Base-by-base conservation (phyloP, 2,113 vertebrate genomes). In the Mionectes macconnelli region DNA sequence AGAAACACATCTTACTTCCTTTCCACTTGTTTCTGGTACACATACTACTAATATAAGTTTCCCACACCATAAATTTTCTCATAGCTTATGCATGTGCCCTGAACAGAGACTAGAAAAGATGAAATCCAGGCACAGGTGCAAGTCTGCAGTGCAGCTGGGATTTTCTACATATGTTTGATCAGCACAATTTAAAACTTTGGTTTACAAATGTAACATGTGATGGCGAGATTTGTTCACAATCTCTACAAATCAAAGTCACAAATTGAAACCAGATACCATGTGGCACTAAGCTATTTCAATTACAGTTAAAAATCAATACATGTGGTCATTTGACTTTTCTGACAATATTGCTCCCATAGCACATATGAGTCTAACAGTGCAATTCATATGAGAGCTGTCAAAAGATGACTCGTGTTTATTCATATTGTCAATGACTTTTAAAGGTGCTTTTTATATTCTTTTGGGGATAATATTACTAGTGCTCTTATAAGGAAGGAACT, bases 161-260 rank as follows among this genome's bases (percentile, higher is more conserved):
- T 86, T 83, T 94, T 93, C 85, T 80, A 76, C 75, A 56, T 90
- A 81, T 72, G 87, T 70, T 50, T 77, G 82, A 91, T 74, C 91
- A 77, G 70, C 78, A 95, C 66, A 96, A 66, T 94, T 79, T 77
- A 94, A 95, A 92, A 93, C 56, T 96, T 91, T 37, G 19, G 45
- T 96, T 95, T 93, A 96, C 92, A 96, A 95, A 94, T 88, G 79
- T 87, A 91, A 94, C 63, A 84, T 93, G 47, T 47, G 83, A 96
- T 90, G 85, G 87, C 22, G 13, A 95, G 93, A 95, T 94, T 94
- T 95, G 96, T 84, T 96, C 85, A 94, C 90, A 95, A 84, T 94
- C 79, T 76, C 85, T 74, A 88, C 91, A 95, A 81, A 96, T 96
- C 90, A 96, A 92, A 96, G 72, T 81, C 93, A 90, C 79, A 97